These are phyloP conservation scores for Syrrhaptes paradoxus DNA, from an alignment of 2,113 vertebrate genomes.

Conservation along the genomic window DNA sequence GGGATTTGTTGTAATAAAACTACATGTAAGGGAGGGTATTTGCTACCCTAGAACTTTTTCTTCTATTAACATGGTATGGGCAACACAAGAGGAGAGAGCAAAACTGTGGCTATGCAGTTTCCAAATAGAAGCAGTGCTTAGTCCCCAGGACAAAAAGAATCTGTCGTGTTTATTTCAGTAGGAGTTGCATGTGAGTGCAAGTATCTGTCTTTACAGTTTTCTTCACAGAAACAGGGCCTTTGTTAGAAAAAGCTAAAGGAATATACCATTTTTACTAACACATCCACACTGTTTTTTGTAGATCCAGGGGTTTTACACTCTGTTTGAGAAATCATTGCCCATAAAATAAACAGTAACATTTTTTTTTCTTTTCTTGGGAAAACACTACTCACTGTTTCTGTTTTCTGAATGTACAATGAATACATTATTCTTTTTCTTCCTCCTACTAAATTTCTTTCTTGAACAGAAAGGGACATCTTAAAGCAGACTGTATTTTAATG, in stretches of 20 bases:
- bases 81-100: background rate
- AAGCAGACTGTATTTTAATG: background rate
- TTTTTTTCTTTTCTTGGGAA: background rate
- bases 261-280: background rate
- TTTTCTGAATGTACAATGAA: background rate
- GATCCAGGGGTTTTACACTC: background rate
- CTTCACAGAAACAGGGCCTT: background rate
- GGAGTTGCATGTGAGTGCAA: background rate
- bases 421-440: background rate
- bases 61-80: background rate
- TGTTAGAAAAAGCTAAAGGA: background rate
- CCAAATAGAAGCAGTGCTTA: background rate
- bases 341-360: background rate
- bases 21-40: background rate
- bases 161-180: constrained; percentile 8
- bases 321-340: background rate
- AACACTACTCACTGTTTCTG: background rate
- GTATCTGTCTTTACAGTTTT: background rate
- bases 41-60: background rate
- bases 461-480: background rate
- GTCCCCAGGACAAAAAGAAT: background rate
- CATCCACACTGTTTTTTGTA: background rate
- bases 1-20: background rate
- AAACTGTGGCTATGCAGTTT: background rate
- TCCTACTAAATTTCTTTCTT: background rate